Base-by-base conservation (phyloP, 2,888 invertebrate species). In the Cistogaster globosa region DNA sequence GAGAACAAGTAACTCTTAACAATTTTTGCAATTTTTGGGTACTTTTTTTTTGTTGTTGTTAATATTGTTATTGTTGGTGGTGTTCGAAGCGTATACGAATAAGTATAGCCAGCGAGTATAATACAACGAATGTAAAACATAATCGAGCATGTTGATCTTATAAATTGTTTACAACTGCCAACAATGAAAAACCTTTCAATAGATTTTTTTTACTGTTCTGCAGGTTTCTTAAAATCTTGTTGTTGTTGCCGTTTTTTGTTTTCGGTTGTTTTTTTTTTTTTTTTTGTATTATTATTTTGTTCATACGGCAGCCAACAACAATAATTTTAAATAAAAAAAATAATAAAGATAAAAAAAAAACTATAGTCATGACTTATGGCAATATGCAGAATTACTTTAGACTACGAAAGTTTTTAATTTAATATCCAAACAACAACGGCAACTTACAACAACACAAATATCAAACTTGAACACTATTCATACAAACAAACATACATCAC, bases 121-220 rank as follows among this genome's bases (percentile, higher is more conserved):
- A 86, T 74, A 78, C 80, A 80, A 77, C 83, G 76, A 83, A 77
- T 86, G 83, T 86, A 86, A 86, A 86, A 86, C 80, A 83, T 86
- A 80, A 80, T 79, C 75, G 75, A 81, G 86, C 80, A 72, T 80
- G 78, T 82, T 79, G 76, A 81, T 87, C 76, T 75, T 81, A 81
- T 72, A 87, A 83, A 84, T 81, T 81, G 81, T 85, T 81, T 80
- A 77, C 86, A 86, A 71, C 81, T 86, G 87, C 86, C 85, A 85
- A 85, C 85, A 85, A 85, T 85, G 85, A 82, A 82, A 85, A 85
- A 78, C 85, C 85, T 85, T 85, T 85, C 85, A 85, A 85, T 85
- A 85, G 82, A 82, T 85, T 85, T 67, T 67, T 80, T 67, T 71
- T 32, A 57, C 82, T 63, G 81, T 85, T n/a, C n/a, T 85, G 81